Evolutionary conservation across 2,888 invertebrate species (phyloP), one percentile per base, ranked within the genome.

Genomic region (Bugula neritina): DNA sequence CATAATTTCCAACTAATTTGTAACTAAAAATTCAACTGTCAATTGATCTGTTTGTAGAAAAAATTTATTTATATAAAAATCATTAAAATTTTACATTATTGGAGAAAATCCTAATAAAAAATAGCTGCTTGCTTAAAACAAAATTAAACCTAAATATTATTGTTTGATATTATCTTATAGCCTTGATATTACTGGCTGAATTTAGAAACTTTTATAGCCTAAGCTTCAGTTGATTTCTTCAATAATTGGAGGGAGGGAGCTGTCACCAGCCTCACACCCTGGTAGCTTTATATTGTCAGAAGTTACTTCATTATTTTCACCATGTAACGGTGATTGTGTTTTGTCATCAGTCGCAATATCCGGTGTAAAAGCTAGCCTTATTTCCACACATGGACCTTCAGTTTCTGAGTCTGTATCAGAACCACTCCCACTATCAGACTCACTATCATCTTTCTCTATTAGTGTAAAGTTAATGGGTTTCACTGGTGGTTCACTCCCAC

Each of bases 351-450:
- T 31, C 10, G 63, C 10, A 21, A 29, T 63, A n/a, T 63, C 63
- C 2, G 63, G 63, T 10, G 31, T n/a, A 13, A 63, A 13, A 27
- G 63, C 63, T 13, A 63, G 63, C 31, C 63, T 63, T 31, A 63
- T 63, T 31, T 63, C 63, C 17, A 63, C 63, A 34, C 27, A 27
- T 25, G 27, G 25, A 63, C 63, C 63, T 13, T 63, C 34, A 63
- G 21, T 27, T 5, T 57, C 57, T 31, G 10, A 13, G n/a, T 25
- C 27, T 13, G 10, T 31, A 13, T 63, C 63, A 10, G 25, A 25
- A n/a, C n/a, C 55, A 23, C 55, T 55, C 10, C 31, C 63, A 10
- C 31, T 31, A 25, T 63, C 63, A 63, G 10, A 10, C 13, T 27
- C 27, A 23, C 25, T 25, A n/a, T 21, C 13, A 23, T 57, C 57